Conservation (phyloP, 37 sponge, comb jelly and placozoan genomes). For the Lycopodina hypogea region DNA sequence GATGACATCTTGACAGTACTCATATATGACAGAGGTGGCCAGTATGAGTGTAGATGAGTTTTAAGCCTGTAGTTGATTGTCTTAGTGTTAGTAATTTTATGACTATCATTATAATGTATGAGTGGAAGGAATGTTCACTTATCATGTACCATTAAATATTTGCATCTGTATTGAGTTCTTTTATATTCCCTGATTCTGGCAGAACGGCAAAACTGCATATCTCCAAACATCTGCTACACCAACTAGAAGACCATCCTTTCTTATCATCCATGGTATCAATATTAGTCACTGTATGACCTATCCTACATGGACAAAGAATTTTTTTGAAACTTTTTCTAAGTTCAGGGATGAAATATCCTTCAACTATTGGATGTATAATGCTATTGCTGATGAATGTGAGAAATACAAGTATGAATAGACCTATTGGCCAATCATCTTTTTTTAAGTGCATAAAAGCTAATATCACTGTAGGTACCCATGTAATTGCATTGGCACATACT, state of each 20-base stretch:
- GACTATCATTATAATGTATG: no score
- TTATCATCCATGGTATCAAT: not conserved
- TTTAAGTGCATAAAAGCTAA: conserved; percentile 1
- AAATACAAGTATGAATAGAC: conserved; percentile 31
- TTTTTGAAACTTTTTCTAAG: not conserved
- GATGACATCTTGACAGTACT: no score
- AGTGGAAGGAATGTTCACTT: no score
- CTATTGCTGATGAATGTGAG: conserved; percentile 9
- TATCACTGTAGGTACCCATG: conserved; percentile 37
- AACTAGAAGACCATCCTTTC: not conserved
- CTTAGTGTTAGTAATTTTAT: no score
- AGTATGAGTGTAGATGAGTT: no score
- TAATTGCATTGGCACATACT: conserved; percentile 32
- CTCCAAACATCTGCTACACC: not conserved
- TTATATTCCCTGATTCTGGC: not conserved
- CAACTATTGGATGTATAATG: conserved; percentile 51
- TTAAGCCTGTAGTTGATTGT: no score
- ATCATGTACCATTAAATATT: no score
- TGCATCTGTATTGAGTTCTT: not conserved
- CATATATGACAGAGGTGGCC: no score
- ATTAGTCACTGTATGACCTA: no score
- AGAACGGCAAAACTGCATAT: not conserved
- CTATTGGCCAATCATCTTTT: not conserved
- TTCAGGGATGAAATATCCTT: conserved; percentile 43
- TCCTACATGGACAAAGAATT: not conserved